Conservation (phyloP, 2,888 invertebrate species). For the Phaedon cochleariae region DNA sequence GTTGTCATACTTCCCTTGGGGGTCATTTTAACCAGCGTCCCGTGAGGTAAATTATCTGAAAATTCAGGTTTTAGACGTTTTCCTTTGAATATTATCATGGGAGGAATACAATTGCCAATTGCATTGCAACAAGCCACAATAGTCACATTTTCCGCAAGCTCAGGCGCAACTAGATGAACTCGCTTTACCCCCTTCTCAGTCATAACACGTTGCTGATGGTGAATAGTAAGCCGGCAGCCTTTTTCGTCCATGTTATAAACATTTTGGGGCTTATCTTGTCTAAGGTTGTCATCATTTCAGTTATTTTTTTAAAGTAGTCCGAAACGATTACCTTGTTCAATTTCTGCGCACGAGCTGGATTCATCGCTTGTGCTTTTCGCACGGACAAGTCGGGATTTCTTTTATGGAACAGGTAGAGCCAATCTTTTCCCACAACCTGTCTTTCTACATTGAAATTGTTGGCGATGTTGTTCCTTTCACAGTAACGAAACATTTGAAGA, state of each 20-base stretch:
- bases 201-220: conserved; percentile 47
- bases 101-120: conserved; percentile 47
- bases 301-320: conserved; percentile 45
- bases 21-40: conserved; percentile 41
- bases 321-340: conserved; percentile 36
- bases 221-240: conserved; percentile 48
- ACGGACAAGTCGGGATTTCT: conserved; percentile 2
- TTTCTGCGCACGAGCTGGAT: conserved; percentile 49
- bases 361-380: neutral
- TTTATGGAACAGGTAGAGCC: neutral
- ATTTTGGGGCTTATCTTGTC: conserved; percentile 41
- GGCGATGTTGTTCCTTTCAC: neutral
- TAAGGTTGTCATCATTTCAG: conserved; percentile 37
- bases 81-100: conserved; percentile 51
- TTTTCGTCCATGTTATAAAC: conserved; percentile 52
- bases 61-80: conserved; percentile 12
- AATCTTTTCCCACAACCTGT: conserved; percentile 1
- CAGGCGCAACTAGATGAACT: conserved; percentile 47
- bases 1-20: conserved; percentile 50
- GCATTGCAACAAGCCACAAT: conserved; percentile 52
- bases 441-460: neutral
- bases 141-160: conserved; percentile 54
- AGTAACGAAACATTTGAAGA: conserved; percentile 1
- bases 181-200: conserved; percentile 48
- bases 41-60: conserved; percentile 41